Evolutionary conservation across 2,888 invertebrate species (phyloP).

Genomic region (Stegana nigrithorax): DNA sequence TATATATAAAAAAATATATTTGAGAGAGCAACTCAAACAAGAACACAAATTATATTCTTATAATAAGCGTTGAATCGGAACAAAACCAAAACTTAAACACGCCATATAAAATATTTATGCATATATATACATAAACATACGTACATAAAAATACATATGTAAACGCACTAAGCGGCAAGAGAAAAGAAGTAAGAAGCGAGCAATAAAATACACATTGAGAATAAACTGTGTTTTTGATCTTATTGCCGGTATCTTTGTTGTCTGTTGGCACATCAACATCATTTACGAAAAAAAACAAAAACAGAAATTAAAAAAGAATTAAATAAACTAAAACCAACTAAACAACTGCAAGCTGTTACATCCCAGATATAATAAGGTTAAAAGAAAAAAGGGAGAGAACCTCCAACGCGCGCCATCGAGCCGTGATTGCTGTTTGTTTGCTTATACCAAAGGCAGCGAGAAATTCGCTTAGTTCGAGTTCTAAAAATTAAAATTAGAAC

Average conservation of each 20-base stretch:
- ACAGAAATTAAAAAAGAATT: background rate
- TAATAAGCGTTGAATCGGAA: slow-evolving; percentile 24
- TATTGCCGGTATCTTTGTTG: too few species aligned
- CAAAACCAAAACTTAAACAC: slow-evolving; percentile 24
- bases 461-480: background rate
- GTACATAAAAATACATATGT: background rate
- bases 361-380: background rate
- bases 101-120: slow-evolving; percentile 18
- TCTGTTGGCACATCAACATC: too few species aligned
- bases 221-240: too few species aligned
- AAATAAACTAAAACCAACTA: background rate
- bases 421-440: too few species aligned
- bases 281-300: background rate
- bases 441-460: slow-evolving; percentile 15
- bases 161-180: too few species aligned
- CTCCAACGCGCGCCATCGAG: too few species aligned
- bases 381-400: background rate
- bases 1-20: too few species aligned
- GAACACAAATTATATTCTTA: background rate
- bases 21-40: background rate
- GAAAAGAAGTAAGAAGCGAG: too few species aligned
- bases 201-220: too few species aligned
- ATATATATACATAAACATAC: background rate
- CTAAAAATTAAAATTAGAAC: background rate
- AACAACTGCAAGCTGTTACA: too few species aligned